These are phyloP conservation scores for Erythrocebus patas DNA, from an alignment of 2,113 vertebrate genomes.

Conservation along the genomic window DNA sequence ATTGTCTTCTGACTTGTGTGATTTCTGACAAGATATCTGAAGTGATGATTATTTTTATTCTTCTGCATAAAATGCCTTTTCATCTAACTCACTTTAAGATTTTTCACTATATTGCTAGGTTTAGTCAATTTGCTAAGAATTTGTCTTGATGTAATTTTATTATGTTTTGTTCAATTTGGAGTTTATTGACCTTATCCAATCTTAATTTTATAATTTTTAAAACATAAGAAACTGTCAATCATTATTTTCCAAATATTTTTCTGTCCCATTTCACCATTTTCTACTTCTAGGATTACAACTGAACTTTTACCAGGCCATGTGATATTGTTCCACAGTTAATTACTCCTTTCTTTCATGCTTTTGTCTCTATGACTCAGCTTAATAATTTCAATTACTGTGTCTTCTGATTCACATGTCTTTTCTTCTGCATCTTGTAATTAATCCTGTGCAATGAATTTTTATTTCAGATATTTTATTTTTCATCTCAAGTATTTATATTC, in stretches of 20 bases:
- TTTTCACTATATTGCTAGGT: not conserved
- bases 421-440: not conserved
- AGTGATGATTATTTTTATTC: not conserved
- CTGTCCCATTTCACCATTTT: not conserved
- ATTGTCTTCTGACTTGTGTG: not conserved
- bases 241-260: not conserved
- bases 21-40: not conserved
- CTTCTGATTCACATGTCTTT: not conserved
- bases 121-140: not conserved
- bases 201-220: not conserved
- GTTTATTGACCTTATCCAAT: not conserved
- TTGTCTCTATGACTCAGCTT: not conserved
- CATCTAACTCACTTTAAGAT: not conserved
- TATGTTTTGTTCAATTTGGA: not conserved
- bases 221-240: not conserved
- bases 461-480: not conserved
- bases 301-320: not conserved
- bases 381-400: not conserved
- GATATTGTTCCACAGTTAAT: not conserved
- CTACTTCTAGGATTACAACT: not conserved
- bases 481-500: not conserved
- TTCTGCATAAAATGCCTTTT: not conserved
- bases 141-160: not conserved
- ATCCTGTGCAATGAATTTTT: not conserved
- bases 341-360: not conserved